Evolutionary conservation across 2,113 vertebrate species (phyloP), one percentile per base, ranked within the genome.

Genomic region (Chloebia gouldiae): DNA sequence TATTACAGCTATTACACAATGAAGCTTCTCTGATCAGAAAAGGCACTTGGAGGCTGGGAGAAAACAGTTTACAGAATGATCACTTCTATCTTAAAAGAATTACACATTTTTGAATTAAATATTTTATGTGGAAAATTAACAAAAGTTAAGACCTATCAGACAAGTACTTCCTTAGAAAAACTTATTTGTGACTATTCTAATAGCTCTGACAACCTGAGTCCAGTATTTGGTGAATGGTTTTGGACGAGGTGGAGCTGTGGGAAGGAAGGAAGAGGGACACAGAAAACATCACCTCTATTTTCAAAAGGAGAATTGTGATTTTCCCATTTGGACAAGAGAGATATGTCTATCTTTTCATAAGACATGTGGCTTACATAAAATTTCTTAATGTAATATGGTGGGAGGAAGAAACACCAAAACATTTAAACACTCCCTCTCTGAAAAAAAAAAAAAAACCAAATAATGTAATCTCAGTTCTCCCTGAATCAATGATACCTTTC

Each of bases 401-500:
- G 12, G 2, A 8, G 22, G 7, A 8, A n/a, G 18, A 18, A 19
- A 2, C 10, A 0, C 6, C 21, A 51, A 51, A 59, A 44, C 45
- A 23, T 6, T 66, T 33, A 45, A 59, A 45, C 8, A 39, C 2
- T 5, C 9, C 4, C 17, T 59, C 10, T 64, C 30, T 50, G 7
- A 27, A 51, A 22, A 60, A 31, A 66, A 47, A 27, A 51, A 22
- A 60, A 31, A 66, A 47, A 28, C 2, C 1, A 44, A 63, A 66
- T 13, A 33, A 35, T 4, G 22, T 63, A 44, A 54, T 4, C 11
- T 42, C 8, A 81, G 2, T 56, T 27, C 19, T 77, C 7, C 23
- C 27, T 56, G 27, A 61, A 73, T 42, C 18, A 64, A 81, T 64
- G 20, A 73, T 13, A 47, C 12, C n/a, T n/a, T n/a, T n/a, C n/a